Base-by-base conservation (phyloP, 2,797 vertebrate genomes). In the Neomorphus geoffroyi region DNA sequence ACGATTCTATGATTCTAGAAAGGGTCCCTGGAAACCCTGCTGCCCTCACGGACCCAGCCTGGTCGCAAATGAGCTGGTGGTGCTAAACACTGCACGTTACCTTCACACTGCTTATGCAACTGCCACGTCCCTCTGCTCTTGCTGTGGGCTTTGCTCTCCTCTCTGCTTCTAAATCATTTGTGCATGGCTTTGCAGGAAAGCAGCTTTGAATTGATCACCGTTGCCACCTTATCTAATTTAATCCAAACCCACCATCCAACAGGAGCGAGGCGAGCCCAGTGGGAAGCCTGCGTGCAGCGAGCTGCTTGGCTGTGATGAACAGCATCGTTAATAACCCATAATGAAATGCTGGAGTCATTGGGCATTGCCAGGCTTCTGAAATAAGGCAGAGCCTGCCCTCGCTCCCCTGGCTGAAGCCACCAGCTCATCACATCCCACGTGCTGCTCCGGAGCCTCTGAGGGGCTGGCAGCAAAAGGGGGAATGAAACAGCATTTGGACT, bases 371-470 rank as follows among this genome's bases (percentile, higher is more conserved):
- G 39, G 53, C 70, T 46, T 62, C 15, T 18, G 32, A 46, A 51
- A 16, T 4, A 51, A 13, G 45, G 60, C 60, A 51, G 67, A 53
- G 74, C 58, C 35, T 50, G 10, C 32, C 46, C 80, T 87, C 2
- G 2, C 18, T 23, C 26, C 71, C 35, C 13, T 0, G 3, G 23
- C 54, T n/a, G 66, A 9, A 22, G 72, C 80, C 1, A 3, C 39
- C 1, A 3, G 78, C 62, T 69, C 32, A 2, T 48, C 2, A 0
- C 28, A n/a, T 80, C 75, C 67, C 39, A 10, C 46, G 58, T 41
- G 32, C 14, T 1, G 0, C 33, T 58, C 46, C 6, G 2, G 37
- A 89, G 28, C 43, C 60, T 62, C 51, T 0, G 0, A 83, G 43
- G 43, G 15, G 65, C 11, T 13, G 37, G 37, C 0, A 5, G 39